Conservation (phyloP, 2,113 vertebrate species). For the Bubo scandiacus region DNA sequence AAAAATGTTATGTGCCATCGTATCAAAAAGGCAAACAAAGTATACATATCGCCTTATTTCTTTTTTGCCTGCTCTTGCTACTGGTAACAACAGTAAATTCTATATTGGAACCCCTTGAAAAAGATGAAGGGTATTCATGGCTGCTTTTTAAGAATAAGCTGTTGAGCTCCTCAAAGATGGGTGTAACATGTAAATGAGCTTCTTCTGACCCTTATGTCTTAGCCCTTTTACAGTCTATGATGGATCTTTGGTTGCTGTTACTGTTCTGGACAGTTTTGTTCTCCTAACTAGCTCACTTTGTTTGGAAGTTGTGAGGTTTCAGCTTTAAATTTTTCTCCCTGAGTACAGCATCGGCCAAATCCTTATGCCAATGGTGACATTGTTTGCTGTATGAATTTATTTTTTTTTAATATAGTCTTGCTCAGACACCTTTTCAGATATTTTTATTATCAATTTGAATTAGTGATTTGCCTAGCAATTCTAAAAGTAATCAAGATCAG, state of each 20-base stretch:
- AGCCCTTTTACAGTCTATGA: background rate
- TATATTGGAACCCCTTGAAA: background rate
- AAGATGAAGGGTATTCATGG: background rate
- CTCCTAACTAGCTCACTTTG: background rate
- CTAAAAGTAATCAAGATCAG: background rate
- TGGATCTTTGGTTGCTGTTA: background rate
- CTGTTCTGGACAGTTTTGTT: background rate
- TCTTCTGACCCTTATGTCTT: background rate
- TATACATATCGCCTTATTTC: background rate
- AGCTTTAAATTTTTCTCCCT: background rate
- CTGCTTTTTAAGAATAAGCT: background rate
- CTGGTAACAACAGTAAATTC: background rate
- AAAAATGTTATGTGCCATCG: slow-evolving; percentile 14
- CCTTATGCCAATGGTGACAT: background rate
- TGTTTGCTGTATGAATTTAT: background rate
- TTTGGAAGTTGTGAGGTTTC: background rate
- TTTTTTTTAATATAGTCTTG: background rate
- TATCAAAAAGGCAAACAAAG: slow-evolving; percentile 5
- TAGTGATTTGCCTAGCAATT: background rate
- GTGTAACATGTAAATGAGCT: background rate
- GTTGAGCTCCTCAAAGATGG: background rate
- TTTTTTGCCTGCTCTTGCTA: slow-evolving; percentile 4
- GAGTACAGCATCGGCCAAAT: background rate
- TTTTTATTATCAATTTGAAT: background rate
- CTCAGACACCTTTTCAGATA: background rate